A percentile compares a stretch with the other conserved stretches of the same genome.
Evolutionary conservation across 2,113 vertebrate species (phyloP).

Genomic region (Nicator chloris): DNA sequence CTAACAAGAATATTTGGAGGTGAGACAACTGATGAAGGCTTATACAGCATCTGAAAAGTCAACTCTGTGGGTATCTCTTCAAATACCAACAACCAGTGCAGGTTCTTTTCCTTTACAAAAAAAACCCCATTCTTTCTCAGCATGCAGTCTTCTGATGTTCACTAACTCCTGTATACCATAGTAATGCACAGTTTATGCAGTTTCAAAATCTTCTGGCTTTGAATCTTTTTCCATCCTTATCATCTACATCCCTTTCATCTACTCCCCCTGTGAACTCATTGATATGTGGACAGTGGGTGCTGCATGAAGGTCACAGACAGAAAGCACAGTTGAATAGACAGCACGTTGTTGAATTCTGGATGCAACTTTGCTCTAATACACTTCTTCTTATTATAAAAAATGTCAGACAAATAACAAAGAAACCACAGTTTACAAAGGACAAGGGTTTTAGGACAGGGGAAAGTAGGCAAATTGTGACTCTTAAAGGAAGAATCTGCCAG

Average conservation of each 20-base stretch:
- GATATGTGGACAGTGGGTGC: background rate
- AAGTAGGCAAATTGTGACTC: background rate
- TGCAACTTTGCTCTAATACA: background rate
- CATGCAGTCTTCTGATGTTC: background rate
- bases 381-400: background rate
- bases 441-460: background rate
- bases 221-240: background rate
- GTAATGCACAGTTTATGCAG: background rate
- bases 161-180: background rate
- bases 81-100: background rate
- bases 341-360: background rate
- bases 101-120: background rate
- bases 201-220: background rate
- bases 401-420: background rate
- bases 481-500: background rate
- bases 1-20: background rate
- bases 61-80: background rate
- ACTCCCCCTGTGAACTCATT: background rate
- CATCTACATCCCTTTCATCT: background rate
- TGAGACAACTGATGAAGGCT: background rate
- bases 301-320: background rate
- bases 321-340: background rate
- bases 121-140: background rate
- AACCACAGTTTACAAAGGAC: background rate
- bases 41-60: background rate